phyloP scores from a whole-genome alignment of 2,113 vertebrate species.

The Platichthys stellatus region DNA sequence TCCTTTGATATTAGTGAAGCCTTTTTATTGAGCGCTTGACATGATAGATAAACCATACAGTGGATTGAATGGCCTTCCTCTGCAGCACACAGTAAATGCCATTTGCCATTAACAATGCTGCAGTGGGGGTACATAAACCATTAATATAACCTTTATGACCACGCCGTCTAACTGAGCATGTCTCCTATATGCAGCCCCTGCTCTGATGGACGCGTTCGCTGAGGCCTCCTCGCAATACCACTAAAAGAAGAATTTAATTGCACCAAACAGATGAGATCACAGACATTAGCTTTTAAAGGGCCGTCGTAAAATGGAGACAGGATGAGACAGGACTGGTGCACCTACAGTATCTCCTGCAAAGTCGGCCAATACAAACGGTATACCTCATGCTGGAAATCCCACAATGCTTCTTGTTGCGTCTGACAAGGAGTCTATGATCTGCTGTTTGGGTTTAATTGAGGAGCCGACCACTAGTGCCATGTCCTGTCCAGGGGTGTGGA shows the following conservation, averaged over 20 bases:
- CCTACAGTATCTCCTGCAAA: conserved; percentile 54
- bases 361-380: conserved; percentile 63
- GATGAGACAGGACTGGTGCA: conserved; percentile 54
- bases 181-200: conserved; percentile 59
- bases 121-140: conserved; percentile 80
- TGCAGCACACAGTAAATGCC: conserved; percentile 80
- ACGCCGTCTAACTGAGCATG: conserved; percentile 76
- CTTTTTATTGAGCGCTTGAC: conserved; percentile 82
- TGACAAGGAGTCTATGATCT: conserved; percentile 50
- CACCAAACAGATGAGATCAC: conserved; percentile 79
- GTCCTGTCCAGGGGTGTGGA: conserved; percentile 74
- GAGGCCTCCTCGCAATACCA: conserved; percentile 67
- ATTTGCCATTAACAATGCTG: conserved; percentile 83
- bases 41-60: conserved; percentile 84
- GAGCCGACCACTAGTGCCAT: conserved; percentile 63
- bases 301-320: conserved; percentile 71
- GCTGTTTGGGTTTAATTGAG: conserved; percentile 72
- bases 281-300: conserved; percentile 79
- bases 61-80: conserved; percentile 78
- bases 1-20: conserved; percentile 81
- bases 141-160: conserved; percentile 83
- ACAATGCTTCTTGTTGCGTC: neutral
- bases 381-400: neutral
- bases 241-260: conserved; percentile 80
- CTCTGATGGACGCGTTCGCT: conserved; percentile 71